Percentiles rank a stretch among this genome's conserved stretches.
Conservation (phyloP, 1,140 invertebrate species). For the Ylistrum balloti region DNA sequence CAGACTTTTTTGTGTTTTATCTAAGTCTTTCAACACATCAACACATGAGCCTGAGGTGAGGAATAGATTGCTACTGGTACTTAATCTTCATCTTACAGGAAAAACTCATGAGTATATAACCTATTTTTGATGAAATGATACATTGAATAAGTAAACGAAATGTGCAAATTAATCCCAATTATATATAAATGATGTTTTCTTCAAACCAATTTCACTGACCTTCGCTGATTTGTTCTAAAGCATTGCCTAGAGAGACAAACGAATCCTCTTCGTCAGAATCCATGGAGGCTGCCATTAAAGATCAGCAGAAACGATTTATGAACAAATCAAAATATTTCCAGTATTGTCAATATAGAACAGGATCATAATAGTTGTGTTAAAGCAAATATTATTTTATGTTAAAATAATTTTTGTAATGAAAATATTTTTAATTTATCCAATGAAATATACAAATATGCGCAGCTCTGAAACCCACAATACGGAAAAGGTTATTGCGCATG, state of each 20-base stretch:
- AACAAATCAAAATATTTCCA: neutral
- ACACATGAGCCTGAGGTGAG: too few species aligned
- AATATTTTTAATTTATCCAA: constrained; percentile 40
- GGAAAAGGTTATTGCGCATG: constrained; percentile 49
- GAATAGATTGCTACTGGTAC: too few species aligned
- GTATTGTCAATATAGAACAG: neutral
- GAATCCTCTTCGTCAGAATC: constrained; percentile 86
- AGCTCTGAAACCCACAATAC: constrained; percentile 36
- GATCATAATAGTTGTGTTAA: neutral
- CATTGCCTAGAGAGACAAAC: constrained; percentile 88
- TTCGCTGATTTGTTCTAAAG: constrained; percentile 90
- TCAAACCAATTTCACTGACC: constrained; percentile 83
- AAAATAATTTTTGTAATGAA: neutral
- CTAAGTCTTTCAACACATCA: too few species aligned
- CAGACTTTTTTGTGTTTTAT: too few species aligned
- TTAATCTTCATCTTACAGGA: too few species aligned
- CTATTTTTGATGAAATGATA: neutral
- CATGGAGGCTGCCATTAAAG: constrained; percentile 66
- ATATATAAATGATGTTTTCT: neutral
- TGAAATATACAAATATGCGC: constrained; percentile 46
- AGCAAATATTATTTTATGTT: too few species aligned
- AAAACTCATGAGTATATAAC: too few species aligned
- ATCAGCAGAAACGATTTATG: neutral
- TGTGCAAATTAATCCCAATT: neutral
- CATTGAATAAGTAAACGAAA: neutral